Base-by-base conservation (phyloP, 2,797 vertebrate genomes). In the Xyrichtys novacula region DNA sequence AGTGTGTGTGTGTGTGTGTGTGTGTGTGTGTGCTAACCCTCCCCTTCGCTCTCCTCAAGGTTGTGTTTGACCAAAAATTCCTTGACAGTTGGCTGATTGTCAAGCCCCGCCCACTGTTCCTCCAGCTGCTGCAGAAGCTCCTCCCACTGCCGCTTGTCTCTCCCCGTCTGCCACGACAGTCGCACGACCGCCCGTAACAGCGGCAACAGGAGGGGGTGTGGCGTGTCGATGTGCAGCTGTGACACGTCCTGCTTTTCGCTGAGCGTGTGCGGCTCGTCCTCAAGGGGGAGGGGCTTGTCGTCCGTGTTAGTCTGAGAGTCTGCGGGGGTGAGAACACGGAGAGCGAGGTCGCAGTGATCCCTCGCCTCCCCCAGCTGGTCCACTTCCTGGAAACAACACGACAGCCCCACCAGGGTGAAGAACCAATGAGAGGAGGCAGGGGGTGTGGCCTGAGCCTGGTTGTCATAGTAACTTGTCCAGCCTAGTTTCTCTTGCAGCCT, bases 131-230 rank as follows among this genome's bases (percentile, higher is more conserved):
- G 95, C 74, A 98, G 91, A 58, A 88, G 90, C 54, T 94, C 95
- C 80, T 99, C 97, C 0, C 96, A 96, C 4, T 50, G 91, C n/a
- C 94, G 93, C 76, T 98, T 98, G 89, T 98, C 97, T 68, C 89
- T 92, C 12, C 96, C 96, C 29, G 96, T 95, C 82, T 95, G 95
- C 97, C 97, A 98, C 20, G 96, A 96, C 54, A 98, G 89, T 43
- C 96, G 93, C 17, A 98, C 84, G 0, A 96, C 94, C 1, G 90
- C 90, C 71, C 93, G 95, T 14, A 98, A 88, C 82, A 99, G 93
- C 0, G 96, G 95, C 26, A 94, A 81, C 65, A 97, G 87, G 22
- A 98, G 88, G 0, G 95, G 92, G 82, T 97, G 96, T 2, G 85
- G 78, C 43, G 71, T 74, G 53, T 54, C 28, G 0, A 0, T 5